A percentile compares a stretch with the other conserved stretches of the same genome.
Conservation (phyloP, 2,888 invertebrate species). For the Pseudococcus viburni region DNA sequence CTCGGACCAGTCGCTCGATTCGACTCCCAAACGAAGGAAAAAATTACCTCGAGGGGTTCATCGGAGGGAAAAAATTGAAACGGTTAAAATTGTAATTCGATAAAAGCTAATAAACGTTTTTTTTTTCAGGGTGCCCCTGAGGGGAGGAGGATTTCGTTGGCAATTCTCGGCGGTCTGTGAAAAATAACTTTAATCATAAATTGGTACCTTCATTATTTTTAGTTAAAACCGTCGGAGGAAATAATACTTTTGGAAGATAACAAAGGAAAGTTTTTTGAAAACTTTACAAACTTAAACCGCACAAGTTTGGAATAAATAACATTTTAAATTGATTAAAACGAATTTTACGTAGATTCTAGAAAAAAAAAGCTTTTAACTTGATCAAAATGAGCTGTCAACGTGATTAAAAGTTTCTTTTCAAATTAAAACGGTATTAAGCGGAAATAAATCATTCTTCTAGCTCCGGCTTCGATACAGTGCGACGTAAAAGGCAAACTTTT, state of each 20-base stretch:
- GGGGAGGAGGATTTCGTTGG: background rate
- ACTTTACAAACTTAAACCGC: conserved; percentile 56
- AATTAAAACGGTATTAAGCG: conserved; percentile 57
- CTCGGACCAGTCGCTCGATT: background rate
- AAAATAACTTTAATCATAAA: conserved; percentile 57
- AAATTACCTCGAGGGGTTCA: background rate
- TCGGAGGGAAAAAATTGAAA: background rate
- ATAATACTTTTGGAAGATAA: conserved; percentile 53
- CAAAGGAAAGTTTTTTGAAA: conserved; percentile 55
- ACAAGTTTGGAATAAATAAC: conserved; percentile 55
- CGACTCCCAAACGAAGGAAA: background rate
- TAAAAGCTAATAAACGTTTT: conserved; percentile 54
- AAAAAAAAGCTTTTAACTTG: conserved; percentile 61
- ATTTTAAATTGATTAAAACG: conserved; percentile 57
- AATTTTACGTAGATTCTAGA: conserved; percentile 56
- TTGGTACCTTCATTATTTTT: conserved; percentile 57
- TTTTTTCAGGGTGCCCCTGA: background rate
- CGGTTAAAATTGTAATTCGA: conserved; percentile 42
- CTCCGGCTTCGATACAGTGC: conserved; percentile 55
- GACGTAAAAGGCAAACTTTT: conserved; percentile 53
- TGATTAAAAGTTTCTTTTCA: conserved; percentile 59
- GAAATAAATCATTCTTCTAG: conserved; percentile 57
- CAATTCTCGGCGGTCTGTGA: conserved; percentile 17
- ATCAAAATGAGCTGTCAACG: conserved; percentile 61
- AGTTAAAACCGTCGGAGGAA: conserved; percentile 51